Percentiles rank a stretch among this genome's conserved stretches.
phyloP scores from a whole-genome alignment of 2,888 invertebrate species.

The Drosophila nigritarsus region DNA sequence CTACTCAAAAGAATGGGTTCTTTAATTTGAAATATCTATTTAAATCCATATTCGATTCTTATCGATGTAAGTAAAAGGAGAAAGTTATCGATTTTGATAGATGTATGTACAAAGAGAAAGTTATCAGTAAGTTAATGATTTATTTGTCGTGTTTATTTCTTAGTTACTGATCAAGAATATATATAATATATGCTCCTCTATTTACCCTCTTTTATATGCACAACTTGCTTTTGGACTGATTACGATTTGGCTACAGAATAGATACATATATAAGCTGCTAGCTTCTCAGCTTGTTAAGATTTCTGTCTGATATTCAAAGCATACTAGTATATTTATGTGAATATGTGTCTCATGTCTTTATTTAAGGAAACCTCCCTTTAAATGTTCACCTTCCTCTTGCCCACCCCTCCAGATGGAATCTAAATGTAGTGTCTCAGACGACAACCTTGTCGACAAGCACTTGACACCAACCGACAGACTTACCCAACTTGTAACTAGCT shows the following conservation, averaged over 20 bases:
- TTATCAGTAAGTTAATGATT: background rate
- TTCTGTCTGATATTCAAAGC: slow-evolving; percentile 1
- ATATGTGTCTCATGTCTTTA: slow-evolving; percentile 13
- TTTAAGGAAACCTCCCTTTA: slow-evolving; percentile 17
- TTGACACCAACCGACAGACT: slow-evolving; percentile 70
- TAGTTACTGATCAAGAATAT: background rate
- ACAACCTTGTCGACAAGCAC: slow-evolving; percentile 66
- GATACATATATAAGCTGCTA: background rate
- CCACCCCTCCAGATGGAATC: background rate
- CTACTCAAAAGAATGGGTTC: fast-evolving
- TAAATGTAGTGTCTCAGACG: slow-evolving; percentile 37
- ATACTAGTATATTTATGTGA: slow-evolving; percentile 19
- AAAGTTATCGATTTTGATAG: background rate
- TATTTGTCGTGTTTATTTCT: background rate
- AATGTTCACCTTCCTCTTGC: background rate
- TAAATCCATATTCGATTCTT: background rate
- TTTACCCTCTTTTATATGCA: background rate
- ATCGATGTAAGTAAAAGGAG: background rate
- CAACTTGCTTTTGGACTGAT: background rate
- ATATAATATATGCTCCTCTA: background rate
- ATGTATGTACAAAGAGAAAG: background rate
- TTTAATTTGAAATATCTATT: fast-evolving
- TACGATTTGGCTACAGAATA: background rate
- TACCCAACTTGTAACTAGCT: slow-evolving; percentile 23
- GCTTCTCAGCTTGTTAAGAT: slow-evolving; percentile 13